Evolutionary conservation across 2,888 invertebrate species (phyloP), one percentile per base, ranked within the genome.

Genomic region (Abscondita cerata): DNA sequence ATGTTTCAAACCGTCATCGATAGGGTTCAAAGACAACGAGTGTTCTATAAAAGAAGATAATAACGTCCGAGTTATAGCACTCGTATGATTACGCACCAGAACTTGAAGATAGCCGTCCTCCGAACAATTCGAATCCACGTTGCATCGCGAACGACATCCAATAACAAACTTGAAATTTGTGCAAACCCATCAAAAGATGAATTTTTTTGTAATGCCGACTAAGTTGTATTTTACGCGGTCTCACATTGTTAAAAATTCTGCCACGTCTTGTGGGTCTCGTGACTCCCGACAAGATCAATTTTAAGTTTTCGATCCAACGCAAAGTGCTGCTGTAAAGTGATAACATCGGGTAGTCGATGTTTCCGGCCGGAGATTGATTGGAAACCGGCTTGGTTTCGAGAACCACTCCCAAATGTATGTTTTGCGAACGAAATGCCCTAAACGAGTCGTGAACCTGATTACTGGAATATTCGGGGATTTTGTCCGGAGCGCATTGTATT

Each of bases 101-200:
- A 71, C 92, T 92, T 64, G 91, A 92, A 0, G 91, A 90, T 11
- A 95, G 88, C 6, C 93, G 84, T 1, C 90, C 91, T 0, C 95
- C 93, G 3, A 90, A 86, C 64, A 95, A 83, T 78, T 95, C 94
- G 64, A 95, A 91, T 1, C 98, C 98, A 64, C 94, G 88, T 76
- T 96, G 96, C 85, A 94, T 90, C 0, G 96, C 94, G 71, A 95
- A 97, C 0, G 98, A 98, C 87, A 98, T 96, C 98, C 98, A 98
- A 82, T 98, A 98, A 77, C 90, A 92, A 6, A 96, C 89, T 82
- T 92, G 91, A 67, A 92, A 86, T 70, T 92, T 89, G 74, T 97
- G 96, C 53, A 98, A 83, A 0, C 92, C 93, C 72, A 98, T 86
- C 4, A 93, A 89, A 2, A 97, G 82, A 76, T 95, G 89, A 31